phyloP scores from a whole-genome alignment of 2,888 invertebrate species.

The Shargacucullia verbasci region DNA sequence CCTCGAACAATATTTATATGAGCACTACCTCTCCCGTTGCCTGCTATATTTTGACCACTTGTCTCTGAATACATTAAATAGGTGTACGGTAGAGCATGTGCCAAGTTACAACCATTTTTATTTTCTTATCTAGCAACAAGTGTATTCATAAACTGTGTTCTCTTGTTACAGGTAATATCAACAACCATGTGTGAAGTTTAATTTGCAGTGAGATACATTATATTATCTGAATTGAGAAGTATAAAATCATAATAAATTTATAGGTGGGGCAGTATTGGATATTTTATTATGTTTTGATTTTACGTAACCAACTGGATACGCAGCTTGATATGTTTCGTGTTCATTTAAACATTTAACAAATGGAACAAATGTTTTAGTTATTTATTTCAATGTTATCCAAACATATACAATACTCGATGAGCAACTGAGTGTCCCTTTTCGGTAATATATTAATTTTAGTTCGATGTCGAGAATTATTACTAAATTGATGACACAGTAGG shows the following conservation, averaged over 20 bases:
- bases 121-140: too few relatives aligned
- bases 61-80: slow-evolving; percentile 67
- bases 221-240: slow-evolving; percentile 12
- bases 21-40: slow-evolving; percentile 65
- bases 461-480: slow-evolving; percentile 23
- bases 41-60: slow-evolving; percentile 63
- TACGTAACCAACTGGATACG: neutral
- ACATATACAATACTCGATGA: neutral
- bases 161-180: slow-evolving; percentile 36
- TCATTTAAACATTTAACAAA: too few relatives aligned
- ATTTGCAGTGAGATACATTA: neutral
- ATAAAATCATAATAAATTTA: slow-evolving; percentile 3
- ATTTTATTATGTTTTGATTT: too few relatives aligned
- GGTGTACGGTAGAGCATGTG: slow-evolving; percentile 9
- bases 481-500: slow-evolving; percentile 34
- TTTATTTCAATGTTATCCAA: too few relatives aligned
- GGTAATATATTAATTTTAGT: neutral
- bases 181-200: too few relatives aligned
- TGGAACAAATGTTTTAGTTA: too few relatives aligned
- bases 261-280: too few relatives aligned
- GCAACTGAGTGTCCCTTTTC: neutral
- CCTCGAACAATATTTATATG: slow-evolving; percentile 59
- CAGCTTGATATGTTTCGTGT: neutral
- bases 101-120: slow-evolving; percentile 45
- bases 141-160: neutral